phyloP scores from a whole-genome alignment of 2,888 invertebrate genomes.

The Drosophila villosipedis region DNA sequence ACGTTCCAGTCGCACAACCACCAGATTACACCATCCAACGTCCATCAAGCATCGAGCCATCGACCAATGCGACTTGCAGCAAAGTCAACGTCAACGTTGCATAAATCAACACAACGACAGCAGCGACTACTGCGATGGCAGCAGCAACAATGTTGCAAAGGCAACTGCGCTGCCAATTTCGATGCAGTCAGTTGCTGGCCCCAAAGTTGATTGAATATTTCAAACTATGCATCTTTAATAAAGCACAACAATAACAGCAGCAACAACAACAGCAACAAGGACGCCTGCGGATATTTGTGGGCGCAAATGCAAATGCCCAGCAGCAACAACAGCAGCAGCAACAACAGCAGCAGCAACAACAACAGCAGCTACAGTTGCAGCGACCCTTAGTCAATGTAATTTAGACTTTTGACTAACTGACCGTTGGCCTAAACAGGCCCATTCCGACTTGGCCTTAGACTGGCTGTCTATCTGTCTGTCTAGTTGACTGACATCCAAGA shows the following conservation, averaged over 20 bases:
- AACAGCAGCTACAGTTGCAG: neutral
- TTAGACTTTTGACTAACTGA: conserved; percentile 57
- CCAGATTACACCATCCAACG: conserved; percentile 36
- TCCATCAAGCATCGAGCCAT: conserved; percentile 54
- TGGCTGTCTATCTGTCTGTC: neutral
- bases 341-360: conserved; percentile 7
- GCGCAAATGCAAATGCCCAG: conserved; percentile 54
- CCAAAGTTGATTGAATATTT: conserved; percentile 78
- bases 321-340: conserved; percentile 19
- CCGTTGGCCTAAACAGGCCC: conserved; percentile 39
- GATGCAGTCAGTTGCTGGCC: conserved; percentile 34
- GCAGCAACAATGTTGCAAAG: conserved; percentile 10
- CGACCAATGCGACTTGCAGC: conserved; percentile 68
- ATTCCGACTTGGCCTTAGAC: neutral
- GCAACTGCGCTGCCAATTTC: conserved; percentile 47
- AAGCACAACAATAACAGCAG: conserved; percentile 61
- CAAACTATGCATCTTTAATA: conserved; percentile 79
- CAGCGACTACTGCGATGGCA: conserved; percentile 22
- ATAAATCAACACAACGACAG: conserved; percentile 66
- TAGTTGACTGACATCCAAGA: conserved; percentile 14
- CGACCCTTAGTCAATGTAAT: conserved; percentile 38
- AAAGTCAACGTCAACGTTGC: conserved; percentile 74
- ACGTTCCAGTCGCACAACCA: conserved; percentile 25
- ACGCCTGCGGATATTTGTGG: conserved; percentile 72
- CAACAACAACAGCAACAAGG: conserved; percentile 11